Base-by-base conservation (phyloP, 2,888 invertebrate genomes). In the Drosophila infuscata region DNA sequence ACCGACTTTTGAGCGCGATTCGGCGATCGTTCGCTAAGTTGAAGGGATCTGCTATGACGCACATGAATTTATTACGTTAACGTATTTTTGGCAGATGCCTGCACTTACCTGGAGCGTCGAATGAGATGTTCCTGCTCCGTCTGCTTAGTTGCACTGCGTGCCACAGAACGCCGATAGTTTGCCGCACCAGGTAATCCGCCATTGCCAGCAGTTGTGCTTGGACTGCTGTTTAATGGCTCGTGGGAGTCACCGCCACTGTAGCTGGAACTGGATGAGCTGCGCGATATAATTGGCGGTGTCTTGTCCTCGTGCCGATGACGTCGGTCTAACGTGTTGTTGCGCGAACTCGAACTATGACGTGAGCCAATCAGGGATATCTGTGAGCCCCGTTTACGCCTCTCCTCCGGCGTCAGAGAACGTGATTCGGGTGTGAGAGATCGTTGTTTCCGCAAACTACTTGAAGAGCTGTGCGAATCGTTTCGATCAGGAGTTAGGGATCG, bases 11-110 rank as follows among this genome's bases (percentile, higher is more conserved):
- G 94, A 3, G 59, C 69, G 58, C 93, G 93, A 70, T 92, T 94
- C 0, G 94, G 94, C 0, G 95, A 94, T 43, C 94, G 93, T 82
- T 95, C 95, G 0, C 95, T 95, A 33, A 95, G 92, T 84, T 96
- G 95, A 33, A 96, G 93, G 77, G 95, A 95, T 82, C 95, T 94
- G 73, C 43, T 63, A 66, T 33, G 32, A 64, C 15, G 36, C 15
- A 49, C 6, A 58, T 52, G 12, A 38, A 11, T 64, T 59, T 52
- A 59, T 20, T 46, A 36, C 4, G 32, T 8, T 7, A 3, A 7
- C 32, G 43, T 25, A 8, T 17, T 38, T 38, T 8, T 12, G 25
- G 25, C 8, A 8, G 11, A 6, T 15, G n/a, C 5, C 9, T 7
- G 9, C 12, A 69, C 75, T 83, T 81, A 93, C 93, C 93, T 93